Evolutionary conservation across 2,113 vertebrate genomes (phyloP).

Genomic region (Ciconia stormi): DNA sequence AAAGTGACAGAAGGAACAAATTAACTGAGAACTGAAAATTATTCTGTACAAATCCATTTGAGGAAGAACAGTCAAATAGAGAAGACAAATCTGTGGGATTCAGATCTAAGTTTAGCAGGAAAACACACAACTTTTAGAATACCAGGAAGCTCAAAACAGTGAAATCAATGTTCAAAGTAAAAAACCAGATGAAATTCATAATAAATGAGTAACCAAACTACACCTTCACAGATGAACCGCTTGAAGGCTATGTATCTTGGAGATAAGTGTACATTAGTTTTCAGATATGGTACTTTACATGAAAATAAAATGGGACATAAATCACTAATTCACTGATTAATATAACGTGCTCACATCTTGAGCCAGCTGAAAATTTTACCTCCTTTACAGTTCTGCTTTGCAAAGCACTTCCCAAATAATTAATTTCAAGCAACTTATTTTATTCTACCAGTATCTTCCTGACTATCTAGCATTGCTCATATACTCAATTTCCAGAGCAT

Average conservation of each 20-base stretch:
- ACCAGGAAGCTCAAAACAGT: background rate
- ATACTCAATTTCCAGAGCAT: constrained; percentile 47
- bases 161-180: background rate
- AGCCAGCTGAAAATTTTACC: constrained; percentile 9
- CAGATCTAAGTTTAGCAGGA: background rate
- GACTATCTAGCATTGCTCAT: constrained; percentile 18
- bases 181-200: background rate
- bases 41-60: background rate
- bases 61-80: background rate
- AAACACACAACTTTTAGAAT: background rate
- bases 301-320: constrained; percentile 41
- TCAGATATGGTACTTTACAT: background rate
- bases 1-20: background rate
- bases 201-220: background rate
- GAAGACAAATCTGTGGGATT: background rate
- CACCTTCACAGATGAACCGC: background rate
- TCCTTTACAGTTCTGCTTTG: constrained; percentile 31
- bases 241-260: background rate
- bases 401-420: constrained; percentile 46
- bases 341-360: background rate
- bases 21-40: background rate
- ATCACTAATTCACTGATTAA: constrained; percentile 40
- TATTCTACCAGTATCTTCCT: constrained; percentile 13
- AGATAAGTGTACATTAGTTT: background rate
- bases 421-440: constrained; percentile 56